Percentiles rank a stretch among this genome's conserved stretches.
Evolutionary conservation across 2,797 vertebrate species (phyloP).

Genomic region (Potorous gilbertii): DNA sequence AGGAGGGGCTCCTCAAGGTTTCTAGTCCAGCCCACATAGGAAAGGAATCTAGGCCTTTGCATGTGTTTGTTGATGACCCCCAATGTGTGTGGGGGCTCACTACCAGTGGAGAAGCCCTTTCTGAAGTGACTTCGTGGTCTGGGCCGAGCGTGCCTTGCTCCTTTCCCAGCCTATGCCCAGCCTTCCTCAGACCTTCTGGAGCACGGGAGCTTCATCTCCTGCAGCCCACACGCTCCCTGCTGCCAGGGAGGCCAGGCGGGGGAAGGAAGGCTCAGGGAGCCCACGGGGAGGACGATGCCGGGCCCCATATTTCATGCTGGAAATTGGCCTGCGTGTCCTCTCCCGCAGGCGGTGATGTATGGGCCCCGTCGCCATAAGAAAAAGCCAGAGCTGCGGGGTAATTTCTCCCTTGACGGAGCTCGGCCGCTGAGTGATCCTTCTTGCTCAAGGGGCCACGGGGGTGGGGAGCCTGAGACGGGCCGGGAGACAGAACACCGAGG

Average conservation of each 20-base stretch:
- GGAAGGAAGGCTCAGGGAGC: constrained; percentile 36
- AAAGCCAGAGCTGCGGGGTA: constrained; percentile 99
- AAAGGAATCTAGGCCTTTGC: background rate
- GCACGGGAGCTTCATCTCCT: background rate
- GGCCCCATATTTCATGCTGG: constrained; percentile 98
- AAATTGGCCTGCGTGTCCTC: constrained; percentile 98
- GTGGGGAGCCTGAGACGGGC: constrained; percentile 68
- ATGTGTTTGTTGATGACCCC: background rate
- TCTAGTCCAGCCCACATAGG: no score
- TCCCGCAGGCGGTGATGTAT: constrained; percentile 95
- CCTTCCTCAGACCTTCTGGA: background rate
- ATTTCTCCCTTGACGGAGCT: constrained; percentile 99
- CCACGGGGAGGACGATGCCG: constrained; percentile 3
- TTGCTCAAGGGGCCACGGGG: constrained; percentile 85
- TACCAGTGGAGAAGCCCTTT: background rate
- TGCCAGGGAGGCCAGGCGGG: constrained; percentile 42
- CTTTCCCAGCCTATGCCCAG: background rate
- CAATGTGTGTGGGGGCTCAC: background rate
- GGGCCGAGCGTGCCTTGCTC: background rate
- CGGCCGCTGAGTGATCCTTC: constrained; percentile 97
- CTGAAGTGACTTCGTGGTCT: background rate
- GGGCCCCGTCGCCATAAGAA: constrained; percentile 99
- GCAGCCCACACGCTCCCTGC: constrained; percentile 18
- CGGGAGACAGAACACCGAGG: background rate
- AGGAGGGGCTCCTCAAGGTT: background rate